Base-by-base conservation (phyloP, 92 coral and sea anemone species). In the Desmophyllum pertusum region DNA sequence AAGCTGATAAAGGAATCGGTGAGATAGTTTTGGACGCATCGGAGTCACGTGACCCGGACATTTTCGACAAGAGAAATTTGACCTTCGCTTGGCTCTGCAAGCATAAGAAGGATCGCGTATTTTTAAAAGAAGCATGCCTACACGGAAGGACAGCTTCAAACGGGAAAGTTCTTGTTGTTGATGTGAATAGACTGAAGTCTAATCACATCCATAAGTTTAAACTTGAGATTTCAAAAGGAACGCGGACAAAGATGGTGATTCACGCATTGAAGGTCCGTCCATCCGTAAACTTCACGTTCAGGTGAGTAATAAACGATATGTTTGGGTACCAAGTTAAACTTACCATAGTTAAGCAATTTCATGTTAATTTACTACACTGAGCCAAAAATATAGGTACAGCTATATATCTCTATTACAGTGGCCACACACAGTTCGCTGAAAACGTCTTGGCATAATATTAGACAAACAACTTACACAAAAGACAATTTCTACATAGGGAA, bases 11-110 rank as follows among this genome's bases (percentile, higher is more conserved):
- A 71, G 90, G 93, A 39, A 62, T 35, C 25, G 65, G 39, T 21
- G 85, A 45, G 30, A 57, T 83, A 3, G 15, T n/a, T 18, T 90
- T 90, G 39, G 63, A 77, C 48, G 93, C 88, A 3, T 76, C 53
- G 8, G 64, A 71, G 17, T 86, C 93, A n/a, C 35, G 36, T 39
- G 77, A 81, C 27, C 85, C 85, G 0, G 85, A 81, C 57, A 35
- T 30, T 17, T 29, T 31, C 9, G 70, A 46, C 9, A 3, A 68
- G 17, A 77, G 77, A 48, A 18, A 8, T 2, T 40, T 81, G 25
- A 30, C 15, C 23, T 81, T 68, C 37, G 33, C 36, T 14, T 81
- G 85, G 85, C 25, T 37, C 15, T 81, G 85, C 52, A 36, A 33
- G 5, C 50, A 35, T 9, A n/a, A 36, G 52, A 50, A 48, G 9